These are phyloP conservation scores for Clytia hemisphaerica DNA, from an alignment of 30 jellyfish, hydroid and myxozoan genomes.

Conservation along the genomic window DNA sequence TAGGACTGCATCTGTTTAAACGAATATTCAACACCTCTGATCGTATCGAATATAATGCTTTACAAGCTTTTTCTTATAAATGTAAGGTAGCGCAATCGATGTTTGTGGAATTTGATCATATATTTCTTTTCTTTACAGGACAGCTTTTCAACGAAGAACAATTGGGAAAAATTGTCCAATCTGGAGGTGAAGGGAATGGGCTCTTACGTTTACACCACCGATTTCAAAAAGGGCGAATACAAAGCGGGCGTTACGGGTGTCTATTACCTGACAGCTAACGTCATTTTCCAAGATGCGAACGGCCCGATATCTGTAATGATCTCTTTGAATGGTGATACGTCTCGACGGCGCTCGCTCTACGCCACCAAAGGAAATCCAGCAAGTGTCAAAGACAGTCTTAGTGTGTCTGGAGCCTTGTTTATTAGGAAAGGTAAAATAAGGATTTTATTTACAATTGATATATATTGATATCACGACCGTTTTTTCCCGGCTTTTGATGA, in stretches of 20 bases:
- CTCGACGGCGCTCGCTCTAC: constrained; percentile 55
- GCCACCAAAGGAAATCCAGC: constrained; percentile 88
- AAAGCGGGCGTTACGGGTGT: constrained; percentile 58
- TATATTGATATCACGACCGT: too few relatives aligned
- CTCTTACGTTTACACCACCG: constrained; percentile 38
- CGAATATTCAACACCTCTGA: too few relatives aligned
- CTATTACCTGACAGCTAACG: constrained; percentile 58
- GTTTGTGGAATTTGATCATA: background rate
- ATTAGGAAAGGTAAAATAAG: constrained; percentile 37
- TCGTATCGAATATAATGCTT: too few relatives aligned
- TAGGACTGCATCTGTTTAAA: too few relatives aligned
- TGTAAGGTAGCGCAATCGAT: too few relatives aligned
- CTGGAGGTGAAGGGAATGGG: too few relatives aligned
- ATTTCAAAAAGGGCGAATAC: constrained; percentile 52
- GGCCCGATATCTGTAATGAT: constrained; percentile 57
- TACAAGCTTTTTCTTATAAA: too few relatives aligned
- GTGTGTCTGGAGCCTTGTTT: constrained; percentile 68
- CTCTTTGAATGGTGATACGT: constrained; percentile 58
- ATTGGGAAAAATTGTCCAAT: constrained; percentile 36
- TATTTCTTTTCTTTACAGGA: background rate
- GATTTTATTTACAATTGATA: background rate
- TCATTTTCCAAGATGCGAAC: constrained; percentile 47
- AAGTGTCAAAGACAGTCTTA: constrained; percentile 39
- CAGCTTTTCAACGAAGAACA: constrained; percentile 24
- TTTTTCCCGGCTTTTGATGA: too few relatives aligned